Percentiles rank a stretch among this genome's conserved stretches.
Conservation (phyloP, 2,113 vertebrate species). For the Orthochromis malagaraziensis region DNA sequence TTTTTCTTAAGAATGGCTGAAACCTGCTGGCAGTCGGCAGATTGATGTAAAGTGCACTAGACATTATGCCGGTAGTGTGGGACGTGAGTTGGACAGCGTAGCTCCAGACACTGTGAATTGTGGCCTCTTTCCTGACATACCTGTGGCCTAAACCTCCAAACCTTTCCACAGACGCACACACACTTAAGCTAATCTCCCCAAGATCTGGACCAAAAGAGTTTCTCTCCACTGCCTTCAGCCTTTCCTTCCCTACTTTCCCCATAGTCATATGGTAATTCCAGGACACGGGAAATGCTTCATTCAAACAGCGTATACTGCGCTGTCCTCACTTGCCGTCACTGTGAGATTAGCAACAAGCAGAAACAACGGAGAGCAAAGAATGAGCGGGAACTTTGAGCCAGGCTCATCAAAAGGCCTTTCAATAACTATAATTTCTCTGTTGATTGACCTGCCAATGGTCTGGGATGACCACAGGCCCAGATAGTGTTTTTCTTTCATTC, state of each 20-base stretch:
- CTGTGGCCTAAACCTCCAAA: conserved; percentile 71
- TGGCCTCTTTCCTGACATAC: conserved; percentile 68
- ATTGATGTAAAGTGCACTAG: conserved; percentile 54
- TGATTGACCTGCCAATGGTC: conserved; percentile 31
- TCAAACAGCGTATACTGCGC: conserved; percentile 21
- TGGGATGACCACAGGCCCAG: conserved; percentile 11
- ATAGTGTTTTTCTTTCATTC: conserved; percentile 24
- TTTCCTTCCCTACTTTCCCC: background rate
- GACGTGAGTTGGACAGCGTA: conserved; percentile 55
- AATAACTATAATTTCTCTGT: background rate
- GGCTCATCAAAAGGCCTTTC: conserved; percentile 5
- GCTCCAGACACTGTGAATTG: conserved; percentile 63
- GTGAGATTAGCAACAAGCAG: conserved; percentile 49
- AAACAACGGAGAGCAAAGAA: conserved; percentile 33
- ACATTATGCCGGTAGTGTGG: conserved; percentile 36
- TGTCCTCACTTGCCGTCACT: conserved; percentile 28
- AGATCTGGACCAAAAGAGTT: conserved; percentile 50
- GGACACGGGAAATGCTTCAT: conserved; percentile 44
- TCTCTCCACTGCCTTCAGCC: conserved; percentile 39
- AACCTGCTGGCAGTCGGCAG: conserved; percentile 55
- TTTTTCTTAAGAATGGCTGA: conserved; percentile 37
- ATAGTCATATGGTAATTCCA: conserved; percentile 38
- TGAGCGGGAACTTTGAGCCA: background rate
- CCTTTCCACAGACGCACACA: conserved; percentile 60
- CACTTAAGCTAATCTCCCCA: conserved; percentile 46